Percentiles rank a stretch among this genome's conserved stretches.
These are phyloP conservation scores for Zapornia atra DNA, from an alignment of 2,113 vertebrate species.

Conservation along the genomic window DNA sequence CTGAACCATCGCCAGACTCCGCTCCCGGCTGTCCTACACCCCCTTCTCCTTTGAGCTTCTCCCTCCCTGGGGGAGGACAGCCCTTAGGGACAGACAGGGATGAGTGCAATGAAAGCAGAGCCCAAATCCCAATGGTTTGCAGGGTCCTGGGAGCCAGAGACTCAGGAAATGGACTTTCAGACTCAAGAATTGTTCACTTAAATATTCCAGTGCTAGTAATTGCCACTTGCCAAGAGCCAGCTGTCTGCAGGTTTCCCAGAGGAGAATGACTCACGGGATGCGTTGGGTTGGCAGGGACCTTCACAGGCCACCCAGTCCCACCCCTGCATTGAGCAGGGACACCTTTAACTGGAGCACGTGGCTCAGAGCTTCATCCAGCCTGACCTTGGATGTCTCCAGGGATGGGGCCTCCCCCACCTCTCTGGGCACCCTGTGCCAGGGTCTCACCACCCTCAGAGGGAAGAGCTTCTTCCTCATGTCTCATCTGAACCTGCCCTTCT, in stretches of 20 bases:
- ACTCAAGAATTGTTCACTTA: neutral
- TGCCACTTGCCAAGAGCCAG: neutral
- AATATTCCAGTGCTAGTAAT: neutral
- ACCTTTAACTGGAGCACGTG: too few relatives aligned
- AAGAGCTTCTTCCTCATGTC: too few relatives aligned
- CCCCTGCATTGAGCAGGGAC: too few relatives aligned
- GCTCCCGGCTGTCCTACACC: neutral
- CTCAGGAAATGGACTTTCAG: neutral
- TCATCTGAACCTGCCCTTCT: too few relatives aligned
- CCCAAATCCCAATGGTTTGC: neutral
- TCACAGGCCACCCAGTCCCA: too few relatives aligned
- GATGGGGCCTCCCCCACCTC: too few relatives aligned
- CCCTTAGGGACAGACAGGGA: neutral
- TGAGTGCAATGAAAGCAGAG: fast-evolving
- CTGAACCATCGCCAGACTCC: neutral
- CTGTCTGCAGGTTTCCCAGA: neutral
- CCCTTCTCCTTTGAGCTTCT: neutral
- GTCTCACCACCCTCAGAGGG: too few relatives aligned
- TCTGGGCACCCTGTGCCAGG: too few relatives aligned
- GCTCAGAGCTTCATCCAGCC: too few relatives aligned
- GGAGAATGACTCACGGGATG: neutral
- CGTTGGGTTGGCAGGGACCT: too few relatives aligned
- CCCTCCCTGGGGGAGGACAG: neutral
- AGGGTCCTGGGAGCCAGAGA: neutral
- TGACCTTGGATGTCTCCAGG: too few relatives aligned